Percentiles rank a stretch among this genome's conserved stretches.
phyloP scores from a whole-genome alignment of 2,797 vertebrate genomes.

The Sebastes trivittatus region DNA sequence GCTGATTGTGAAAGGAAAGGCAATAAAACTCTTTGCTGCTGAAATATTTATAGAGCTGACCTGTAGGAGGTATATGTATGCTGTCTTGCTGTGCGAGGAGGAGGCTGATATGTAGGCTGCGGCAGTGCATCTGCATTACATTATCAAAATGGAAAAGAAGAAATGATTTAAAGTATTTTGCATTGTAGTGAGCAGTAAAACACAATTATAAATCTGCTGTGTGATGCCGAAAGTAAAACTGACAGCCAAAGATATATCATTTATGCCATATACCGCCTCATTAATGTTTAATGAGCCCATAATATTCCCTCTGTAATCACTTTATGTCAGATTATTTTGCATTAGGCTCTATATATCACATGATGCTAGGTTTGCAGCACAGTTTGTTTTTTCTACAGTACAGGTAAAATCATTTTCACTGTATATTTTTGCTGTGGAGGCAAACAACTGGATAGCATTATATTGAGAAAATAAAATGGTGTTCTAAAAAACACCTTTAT shows the following conservation, averaged over 20 bases:
- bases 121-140: slow-evolving; percentile 12
- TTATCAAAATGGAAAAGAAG: background rate
- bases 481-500: background rate
- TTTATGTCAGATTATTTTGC: slow-evolving; percentile 2
- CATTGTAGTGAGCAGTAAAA: slow-evolving; percentile 1
- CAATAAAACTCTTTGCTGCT: slow-evolving; percentile 6
- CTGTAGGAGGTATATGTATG: slow-evolving; percentile 14
- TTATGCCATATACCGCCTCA: background rate
- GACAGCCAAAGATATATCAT: background rate
- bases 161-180: slow-evolving; percentile 20
- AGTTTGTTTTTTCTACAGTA: background rate
- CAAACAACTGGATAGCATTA: background rate
- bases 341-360: background rate
- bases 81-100: background rate
- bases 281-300: slow-evolving; percentile 29
- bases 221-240: background rate
- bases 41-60: slow-evolving; percentile 43
- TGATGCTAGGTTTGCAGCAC: background rate
- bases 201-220: background rate
- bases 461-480: background rate
- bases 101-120: background rate
- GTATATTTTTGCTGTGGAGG: background rate
- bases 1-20: background rate
- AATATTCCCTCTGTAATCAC: slow-evolving; percentile 10
- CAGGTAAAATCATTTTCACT: background rate